Evolutionary conservation across 92 coral and sea anemone genomes (phyloP).

Genomic region (Palythoa grandis): DNA sequence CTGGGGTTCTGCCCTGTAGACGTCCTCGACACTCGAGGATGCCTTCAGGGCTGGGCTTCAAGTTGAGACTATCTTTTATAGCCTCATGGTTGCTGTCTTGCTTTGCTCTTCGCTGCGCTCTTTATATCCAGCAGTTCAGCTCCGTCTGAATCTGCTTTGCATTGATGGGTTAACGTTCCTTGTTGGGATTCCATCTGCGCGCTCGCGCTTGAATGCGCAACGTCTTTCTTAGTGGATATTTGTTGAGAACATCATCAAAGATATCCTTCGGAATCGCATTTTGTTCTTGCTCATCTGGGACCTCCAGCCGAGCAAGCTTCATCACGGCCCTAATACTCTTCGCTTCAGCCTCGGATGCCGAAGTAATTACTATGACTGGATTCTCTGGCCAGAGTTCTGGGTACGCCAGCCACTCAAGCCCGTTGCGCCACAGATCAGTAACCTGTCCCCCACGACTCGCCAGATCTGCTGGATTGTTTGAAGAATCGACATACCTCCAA

Average conservation of each 20-base stretch:
- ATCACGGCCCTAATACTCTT: constrained; percentile 36
- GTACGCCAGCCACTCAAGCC: background rate
- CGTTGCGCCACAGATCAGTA: constrained; percentile 36
- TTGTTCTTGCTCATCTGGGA: background rate
- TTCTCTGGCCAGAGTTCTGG: constrained; percentile 28
- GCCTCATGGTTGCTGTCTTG: background rate
- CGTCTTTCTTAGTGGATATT: constrained; percentile 35
- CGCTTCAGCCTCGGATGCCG: constrained; percentile 43
- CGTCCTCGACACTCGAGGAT: constrained; percentile 19
- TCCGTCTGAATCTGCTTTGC: background rate
- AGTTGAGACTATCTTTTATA: constrained; percentile 15
- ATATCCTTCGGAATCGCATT: background rate
- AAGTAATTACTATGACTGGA: constrained; percentile 27
- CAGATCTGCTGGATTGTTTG: too few species aligned
- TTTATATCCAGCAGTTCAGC: constrained; percentile 10
- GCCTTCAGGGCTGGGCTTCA: constrained; percentile 12
- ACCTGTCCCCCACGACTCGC: background rate
- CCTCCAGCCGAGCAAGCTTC: constrained; percentile 13
- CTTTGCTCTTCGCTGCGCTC: background rate
- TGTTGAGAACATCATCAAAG: background rate
- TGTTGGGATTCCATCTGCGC: constrained; percentile 2
- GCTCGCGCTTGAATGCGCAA: constrained; percentile 44
- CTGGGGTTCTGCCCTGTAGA: constrained; percentile 18
- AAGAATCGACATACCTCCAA: too few species aligned
- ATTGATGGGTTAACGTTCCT: constrained; percentile 2